Evolutionary conservation across 1,140 invertebrate genomes (phyloP), one percentile per base, ranked within the genome.

Genomic region (Conus ventricosus): DNA sequence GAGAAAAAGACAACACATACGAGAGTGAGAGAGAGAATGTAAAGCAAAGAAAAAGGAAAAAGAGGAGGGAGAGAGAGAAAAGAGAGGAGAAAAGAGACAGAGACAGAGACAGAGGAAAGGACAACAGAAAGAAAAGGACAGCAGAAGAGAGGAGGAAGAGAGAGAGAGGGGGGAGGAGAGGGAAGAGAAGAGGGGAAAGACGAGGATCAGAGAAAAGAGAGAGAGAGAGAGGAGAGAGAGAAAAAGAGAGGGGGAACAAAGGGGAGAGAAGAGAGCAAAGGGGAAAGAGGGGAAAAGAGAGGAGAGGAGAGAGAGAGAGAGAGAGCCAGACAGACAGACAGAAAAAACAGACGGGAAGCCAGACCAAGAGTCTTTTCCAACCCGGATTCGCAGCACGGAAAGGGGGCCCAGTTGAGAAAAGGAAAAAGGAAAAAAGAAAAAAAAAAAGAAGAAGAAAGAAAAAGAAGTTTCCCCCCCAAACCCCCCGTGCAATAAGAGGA

Each of bases 271-370:
- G 67, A n/a, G 60, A 57, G 60, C 25, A 63, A 6, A 63, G 51
- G 82, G 25, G 25, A n/a, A 88, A 25, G n/a, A 51, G 81, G 39
- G 81, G 87, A 88, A 87, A 13, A 82, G 4, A 82, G 53, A 81
- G 53, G 81, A n/a, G 55, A 25, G 82, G 23, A 82, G 53, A 60
- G 5, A 60, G 87, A 81, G n/a, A 88, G 39, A 87, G 0, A 80
- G 63, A 54, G 1, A 82, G 87, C 83, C 51, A 88, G 78, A 51
- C 7, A 54, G 23, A 53, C 25, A 17, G 25, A 78, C 17, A 55
- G 67, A 10, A 1, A 88, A n/a, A 23, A 23, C 27, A n/a, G 25
- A 87, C 51, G 4, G 84, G 3, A 54, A 54, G 0, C 11, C 20
- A 75, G 17, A n/a, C 13, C 13, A 20, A 60, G 57, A 60, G 39